Evolutionary conservation across 2,113 vertebrate genomes (phyloP), one percentile per base, ranked within the genome.

Genomic region (Jaculus jaculus): DNA sequence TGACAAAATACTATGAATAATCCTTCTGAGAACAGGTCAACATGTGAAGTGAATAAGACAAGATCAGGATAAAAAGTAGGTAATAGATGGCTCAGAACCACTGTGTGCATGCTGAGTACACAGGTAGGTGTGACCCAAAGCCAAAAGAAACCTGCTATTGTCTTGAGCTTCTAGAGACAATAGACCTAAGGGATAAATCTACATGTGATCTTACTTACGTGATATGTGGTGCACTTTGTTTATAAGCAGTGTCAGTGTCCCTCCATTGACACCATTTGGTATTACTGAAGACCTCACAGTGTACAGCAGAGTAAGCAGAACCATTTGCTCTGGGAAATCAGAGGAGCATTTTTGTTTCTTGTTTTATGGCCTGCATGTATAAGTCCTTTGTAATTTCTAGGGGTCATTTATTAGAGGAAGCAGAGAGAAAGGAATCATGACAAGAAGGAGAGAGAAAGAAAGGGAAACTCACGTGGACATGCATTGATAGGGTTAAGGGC

Each of bases 21-120:
- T 20, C 81, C 86, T 87, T 91, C 89, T 95, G 95, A 84, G 92
- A 95, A 23, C 69, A 94, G 87, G 93, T 94, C 91, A 63, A 94
- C 77, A 93, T 91, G 73, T 97, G 84, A 94, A 87, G 73, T 88
- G 26, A 73, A 87, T 90, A 82, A 87, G 3, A 39, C 26, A 89
- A 93, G 88, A n/a, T 97, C 80, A 93, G 92, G 32, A 89, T 92
- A 69, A 96, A 90, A 95, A 94, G 78, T 69, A 94, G 54, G 79
- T 42, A 94, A 92, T 92, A 68, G 75, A 72, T 91, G 94, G 78
- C 82, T 84, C 42, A 69, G 58, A 82, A 83, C 92, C 71, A 92
- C 86, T 95, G 71, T 84, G 34, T 88, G 69, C 65, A 87, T 90
- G 75, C 86, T 93, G 63, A 91, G 77, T 83, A 87, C 79, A 91